phyloP scores from a whole-genome alignment of 2,888 invertebrate species.

The Hedychridium roseum region DNA sequence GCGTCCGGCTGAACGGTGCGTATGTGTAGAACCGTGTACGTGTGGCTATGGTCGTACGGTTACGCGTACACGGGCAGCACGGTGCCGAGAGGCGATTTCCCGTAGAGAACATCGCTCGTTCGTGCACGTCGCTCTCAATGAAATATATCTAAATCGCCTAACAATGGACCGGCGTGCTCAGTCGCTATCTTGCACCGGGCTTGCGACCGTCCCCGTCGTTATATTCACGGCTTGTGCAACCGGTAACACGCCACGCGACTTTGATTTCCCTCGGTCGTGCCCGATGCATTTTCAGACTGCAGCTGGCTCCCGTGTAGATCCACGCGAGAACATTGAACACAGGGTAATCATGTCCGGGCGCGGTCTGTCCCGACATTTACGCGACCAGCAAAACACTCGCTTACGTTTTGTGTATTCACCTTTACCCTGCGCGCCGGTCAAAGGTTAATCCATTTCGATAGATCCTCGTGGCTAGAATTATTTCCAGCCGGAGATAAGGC shows the following conservation, averaged over 20 bases:
- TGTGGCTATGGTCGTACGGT: too few species aligned
- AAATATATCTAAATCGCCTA: constrained; percentile 31
- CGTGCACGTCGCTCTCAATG: constrained; percentile 22
- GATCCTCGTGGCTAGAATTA: too few species aligned
- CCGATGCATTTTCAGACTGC: constrained; percentile 14
- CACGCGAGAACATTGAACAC: constrained; percentile 10
- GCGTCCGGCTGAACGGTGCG: constrained; percentile 1
- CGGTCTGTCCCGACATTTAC: too few species aligned
- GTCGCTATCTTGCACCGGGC: constrained; percentile 14
- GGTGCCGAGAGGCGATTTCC: constrained; percentile 17
- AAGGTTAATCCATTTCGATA: too few species aligned
- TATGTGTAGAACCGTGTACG: too few species aligned
- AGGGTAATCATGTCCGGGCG: too few species aligned
- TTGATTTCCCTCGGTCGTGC: constrained; percentile 11
- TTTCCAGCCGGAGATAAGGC: too few species aligned
- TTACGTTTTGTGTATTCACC: too few species aligned
- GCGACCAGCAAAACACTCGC: too few species aligned
- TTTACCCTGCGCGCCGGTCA: too few species aligned
- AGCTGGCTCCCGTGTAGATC: constrained; percentile 11
- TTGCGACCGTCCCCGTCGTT: constrained; percentile 19
- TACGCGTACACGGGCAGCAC: not conserved
- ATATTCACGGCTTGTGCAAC: constrained; percentile 8
- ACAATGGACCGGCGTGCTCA: constrained; percentile 23
- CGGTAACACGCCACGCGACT: constrained; percentile 16
- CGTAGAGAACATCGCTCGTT: constrained; percentile 19